These are phyloP conservation scores for Gobius niger DNA, from an alignment of 2,113 vertebrate species.

Conservation along the genomic window DNA sequence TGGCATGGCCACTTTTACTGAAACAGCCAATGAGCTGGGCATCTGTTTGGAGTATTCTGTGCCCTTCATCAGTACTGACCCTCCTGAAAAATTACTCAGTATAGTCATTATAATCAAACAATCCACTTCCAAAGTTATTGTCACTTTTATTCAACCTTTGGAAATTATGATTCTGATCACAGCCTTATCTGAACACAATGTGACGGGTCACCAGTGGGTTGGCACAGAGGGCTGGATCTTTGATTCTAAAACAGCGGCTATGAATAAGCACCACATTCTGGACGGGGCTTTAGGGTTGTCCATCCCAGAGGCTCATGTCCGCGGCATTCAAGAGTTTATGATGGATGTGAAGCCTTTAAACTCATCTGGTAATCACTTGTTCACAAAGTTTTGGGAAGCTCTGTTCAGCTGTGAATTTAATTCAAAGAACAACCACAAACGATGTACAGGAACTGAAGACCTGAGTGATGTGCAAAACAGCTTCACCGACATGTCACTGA, in stretches of 20 bases:
- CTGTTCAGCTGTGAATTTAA: conserved; percentile 65
- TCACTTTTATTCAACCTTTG: no score
- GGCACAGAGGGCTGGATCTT: conserved; percentile 73
- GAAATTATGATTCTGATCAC: no score
- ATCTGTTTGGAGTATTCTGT: conserved; percentile 67
- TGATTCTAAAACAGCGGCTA: conserved; percentile 49
- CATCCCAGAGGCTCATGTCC: conserved; percentile 65
- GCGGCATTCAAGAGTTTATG: conserved; percentile 71
- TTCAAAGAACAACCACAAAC: background rate
- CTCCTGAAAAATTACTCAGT: conserved; percentile 52
- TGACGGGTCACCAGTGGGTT: conserved; percentile 76
- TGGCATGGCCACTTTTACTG: conserved; percentile 67
- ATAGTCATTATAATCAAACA: conserved; percentile 65
- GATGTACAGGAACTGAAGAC: conserved; percentile 67
- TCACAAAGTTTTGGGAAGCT: conserved; percentile 68
- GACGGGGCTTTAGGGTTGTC: conserved; percentile 73
- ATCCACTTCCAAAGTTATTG: conserved; percentile 70
- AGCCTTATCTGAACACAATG: conserved; percentile 63
- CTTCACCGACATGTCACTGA: conserved; percentile 74
- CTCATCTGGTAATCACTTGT: conserved; percentile 54
- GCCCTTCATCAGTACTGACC: conserved; percentile 67
- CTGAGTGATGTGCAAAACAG: conserved; percentile 59
- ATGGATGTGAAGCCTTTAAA: conserved; percentile 58
- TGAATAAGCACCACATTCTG: conserved; percentile 59
- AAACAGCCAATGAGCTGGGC: conserved; percentile 53